Evolutionary conservation across 2,113 vertebrate genomes (phyloP).

Genomic region (Circaetus cinerascens): DNA sequence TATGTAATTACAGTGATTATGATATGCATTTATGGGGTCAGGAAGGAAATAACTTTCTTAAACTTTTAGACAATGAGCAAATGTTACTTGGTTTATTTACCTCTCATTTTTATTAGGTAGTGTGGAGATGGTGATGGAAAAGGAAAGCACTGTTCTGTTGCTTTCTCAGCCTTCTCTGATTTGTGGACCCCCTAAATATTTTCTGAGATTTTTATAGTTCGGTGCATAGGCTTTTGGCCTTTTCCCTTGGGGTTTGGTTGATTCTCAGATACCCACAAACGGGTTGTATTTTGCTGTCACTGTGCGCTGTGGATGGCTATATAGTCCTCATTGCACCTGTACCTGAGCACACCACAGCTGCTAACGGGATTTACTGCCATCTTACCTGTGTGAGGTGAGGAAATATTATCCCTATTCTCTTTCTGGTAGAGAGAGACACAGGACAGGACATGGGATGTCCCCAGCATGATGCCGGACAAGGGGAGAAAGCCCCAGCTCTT

Average conservation of each 20-base stretch:
- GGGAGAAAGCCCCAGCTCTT: not conserved
- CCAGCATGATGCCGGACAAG: not conserved
- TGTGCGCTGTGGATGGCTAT: not conserved
- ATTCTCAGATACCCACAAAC: not conserved
- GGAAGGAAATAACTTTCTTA: not conserved
- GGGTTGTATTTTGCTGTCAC: not conserved
- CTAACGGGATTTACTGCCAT: not conserved
- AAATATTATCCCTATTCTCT: not conserved
- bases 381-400: not conserved
- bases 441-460: not conserved
- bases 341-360: not conserved
- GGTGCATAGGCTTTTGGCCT: not conserved
- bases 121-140: not conserved
- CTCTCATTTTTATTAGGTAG: not conserved
- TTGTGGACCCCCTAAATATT: not conserved
- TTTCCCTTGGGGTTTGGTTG: not conserved
- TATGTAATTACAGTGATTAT: not conserved
- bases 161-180: not conserved
- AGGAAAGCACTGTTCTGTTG: not conserved
- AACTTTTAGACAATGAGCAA: not conserved
- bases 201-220: not conserved
- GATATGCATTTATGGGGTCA: not conserved
- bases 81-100: not conserved
- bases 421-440: not conserved
- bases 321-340: not conserved